Percentiles rank a stretch among this genome's conserved stretches.
These are phyloP conservation scores for Acanthurus lineatus DNA, from an alignment of 2,797 vertebrate genomes.

Conservation along the genomic window DNA sequence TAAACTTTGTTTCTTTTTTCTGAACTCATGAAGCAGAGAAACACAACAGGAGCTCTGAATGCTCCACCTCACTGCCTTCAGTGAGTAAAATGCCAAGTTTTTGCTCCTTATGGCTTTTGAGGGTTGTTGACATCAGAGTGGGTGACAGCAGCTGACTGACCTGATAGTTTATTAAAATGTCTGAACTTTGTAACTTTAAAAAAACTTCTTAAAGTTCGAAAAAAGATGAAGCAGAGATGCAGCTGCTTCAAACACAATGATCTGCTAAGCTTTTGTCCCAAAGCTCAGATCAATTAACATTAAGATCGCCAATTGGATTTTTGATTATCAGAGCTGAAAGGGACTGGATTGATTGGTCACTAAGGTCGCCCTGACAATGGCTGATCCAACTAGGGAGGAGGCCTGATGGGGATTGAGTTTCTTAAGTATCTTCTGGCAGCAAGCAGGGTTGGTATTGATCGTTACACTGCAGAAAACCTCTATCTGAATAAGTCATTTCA, in stretches of 20 bases:
- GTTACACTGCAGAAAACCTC: constrained; percentile 36
- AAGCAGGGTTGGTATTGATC: constrained; percentile 59
- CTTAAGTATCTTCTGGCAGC: constrained; percentile 48
- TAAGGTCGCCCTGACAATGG: constrained; percentile 54
- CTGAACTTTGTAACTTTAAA: too few relatives aligned
- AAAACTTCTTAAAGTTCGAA: too few relatives aligned
- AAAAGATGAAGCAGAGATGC: background rate
- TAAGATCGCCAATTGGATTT: constrained; percentile 75
- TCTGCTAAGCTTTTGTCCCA: constrained; percentile 24
- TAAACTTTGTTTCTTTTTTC: too few relatives aligned
- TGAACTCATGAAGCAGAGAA: too few relatives aligned
- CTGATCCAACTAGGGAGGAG: constrained; percentile 60
- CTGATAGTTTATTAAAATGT: too few relatives aligned
- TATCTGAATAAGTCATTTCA: constrained; percentile 22
- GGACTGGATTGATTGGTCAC: constrained; percentile 72
- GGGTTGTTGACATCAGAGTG: too few relatives aligned
- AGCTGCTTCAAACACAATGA: background rate
- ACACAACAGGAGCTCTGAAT: too few relatives aligned
- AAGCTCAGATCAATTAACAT: constrained; percentile 72
- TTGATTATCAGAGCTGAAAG: constrained; percentile 78
- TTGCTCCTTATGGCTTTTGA: too few relatives aligned
- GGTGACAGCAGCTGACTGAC: too few relatives aligned
- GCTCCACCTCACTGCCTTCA: too few relatives aligned
- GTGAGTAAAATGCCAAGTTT: too few relatives aligned
- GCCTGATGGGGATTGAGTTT: constrained; percentile 56